These are phyloP conservation scores for Sturnira hondurensis DNA, from an alignment of 2,113 vertebrate genomes.

Conservation along the genomic window DNA sequence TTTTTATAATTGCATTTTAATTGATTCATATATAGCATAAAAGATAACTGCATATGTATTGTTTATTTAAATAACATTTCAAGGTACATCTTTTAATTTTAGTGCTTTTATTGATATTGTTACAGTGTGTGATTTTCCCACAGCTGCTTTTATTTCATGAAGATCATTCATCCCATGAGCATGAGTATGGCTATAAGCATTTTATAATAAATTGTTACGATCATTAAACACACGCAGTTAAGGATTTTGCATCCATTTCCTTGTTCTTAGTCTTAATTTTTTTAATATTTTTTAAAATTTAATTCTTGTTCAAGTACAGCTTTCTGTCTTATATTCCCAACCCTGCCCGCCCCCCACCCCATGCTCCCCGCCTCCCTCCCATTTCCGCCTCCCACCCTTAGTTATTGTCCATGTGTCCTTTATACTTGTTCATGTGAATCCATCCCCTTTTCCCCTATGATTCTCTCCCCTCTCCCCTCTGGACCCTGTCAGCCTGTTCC, in stretches of 20 bases:
- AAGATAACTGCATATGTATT: constrained; percentile 69
- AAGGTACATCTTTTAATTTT: constrained; percentile 83
- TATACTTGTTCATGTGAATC: no score
- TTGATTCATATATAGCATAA: constrained; percentile 70
- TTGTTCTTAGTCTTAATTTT: constrained; percentile 74
- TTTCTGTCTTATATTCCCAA: no score
- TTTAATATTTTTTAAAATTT: no score
- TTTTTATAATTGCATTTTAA: constrained; percentile 78
- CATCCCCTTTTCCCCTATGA: no score
- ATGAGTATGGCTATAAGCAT: constrained; percentile 74
- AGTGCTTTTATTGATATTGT: constrained; percentile 81
- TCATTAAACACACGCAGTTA: constrained; percentile 84
- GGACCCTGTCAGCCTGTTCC: no score
- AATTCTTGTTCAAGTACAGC: no score
- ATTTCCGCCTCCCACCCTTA: no score
- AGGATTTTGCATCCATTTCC: constrained; percentile 73
- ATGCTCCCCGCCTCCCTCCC: no score
- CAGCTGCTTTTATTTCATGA: constrained; percentile 83
- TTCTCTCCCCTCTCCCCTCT: no score
- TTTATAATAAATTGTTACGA: constrained; percentile 80
- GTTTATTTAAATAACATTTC: constrained; percentile 76
- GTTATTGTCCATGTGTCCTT: no score
- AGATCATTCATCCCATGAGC: constrained; percentile 82
- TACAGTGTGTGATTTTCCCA: constrained; percentile 80
- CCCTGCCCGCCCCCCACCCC: no score